Conservation (phyloP, 2,888 invertebrate species). For the Creontiades dilutus region DNA sequence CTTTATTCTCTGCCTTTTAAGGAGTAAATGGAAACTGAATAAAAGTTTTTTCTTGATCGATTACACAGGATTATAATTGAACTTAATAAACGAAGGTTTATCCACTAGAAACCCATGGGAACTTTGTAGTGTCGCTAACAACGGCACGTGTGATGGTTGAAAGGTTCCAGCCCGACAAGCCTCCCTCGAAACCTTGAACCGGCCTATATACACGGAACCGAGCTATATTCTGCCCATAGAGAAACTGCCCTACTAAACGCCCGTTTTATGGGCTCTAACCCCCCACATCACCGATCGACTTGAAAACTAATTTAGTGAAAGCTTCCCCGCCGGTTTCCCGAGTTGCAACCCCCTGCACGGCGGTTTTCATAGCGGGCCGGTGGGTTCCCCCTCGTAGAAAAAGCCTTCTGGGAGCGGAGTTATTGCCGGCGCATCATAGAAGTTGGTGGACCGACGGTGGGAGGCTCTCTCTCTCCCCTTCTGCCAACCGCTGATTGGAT, state of each 20-base stretch:
- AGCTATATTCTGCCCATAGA: constrained; percentile 14
- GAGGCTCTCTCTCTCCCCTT: background rate
- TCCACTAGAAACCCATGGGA: no score
- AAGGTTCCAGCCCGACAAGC: background rate
- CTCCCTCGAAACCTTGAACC: constrained; percentile 15
- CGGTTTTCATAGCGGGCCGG: constrained; percentile 35
- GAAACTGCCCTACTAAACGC: constrained; percentile 41
- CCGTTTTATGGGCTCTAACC: constrained; percentile 21
- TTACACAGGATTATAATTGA: no score
- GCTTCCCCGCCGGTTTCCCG: background rate
- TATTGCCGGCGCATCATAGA: constrained; percentile 36
- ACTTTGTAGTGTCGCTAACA: background rate
- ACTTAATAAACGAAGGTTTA: no score
- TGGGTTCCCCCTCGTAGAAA: background rate
- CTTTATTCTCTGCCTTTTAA: no score
- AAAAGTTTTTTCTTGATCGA: no score
- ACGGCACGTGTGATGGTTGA: constrained; percentile 2
- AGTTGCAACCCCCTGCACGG: constrained; percentile 23
- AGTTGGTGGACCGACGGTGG: background rate
- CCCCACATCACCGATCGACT: constrained; percentile 31
- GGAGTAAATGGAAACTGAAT: no score
- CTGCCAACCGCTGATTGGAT: constrained; percentile 52
- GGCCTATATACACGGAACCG: background rate
- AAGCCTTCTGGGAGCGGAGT: constrained; percentile 13
- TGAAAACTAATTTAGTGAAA: constrained; percentile 63